A percentile compares a stretch with the other conserved stretches of the same genome.
phyloP scores from a whole-genome alignment of 2,888 invertebrate species.

The Eilema griseolum region DNA sequence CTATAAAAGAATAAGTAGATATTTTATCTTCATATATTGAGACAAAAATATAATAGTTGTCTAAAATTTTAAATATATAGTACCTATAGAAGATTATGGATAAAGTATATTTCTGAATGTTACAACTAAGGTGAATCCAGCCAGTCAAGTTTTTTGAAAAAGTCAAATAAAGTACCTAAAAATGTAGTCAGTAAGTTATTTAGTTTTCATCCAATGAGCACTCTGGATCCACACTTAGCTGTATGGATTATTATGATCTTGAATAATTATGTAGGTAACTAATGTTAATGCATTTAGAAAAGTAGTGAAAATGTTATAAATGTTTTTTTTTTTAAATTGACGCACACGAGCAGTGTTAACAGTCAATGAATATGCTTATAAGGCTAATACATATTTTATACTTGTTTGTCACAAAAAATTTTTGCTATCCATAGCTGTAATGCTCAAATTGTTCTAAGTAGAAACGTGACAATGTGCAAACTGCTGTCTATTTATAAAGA shows the following conservation, averaged over 20 bases:
- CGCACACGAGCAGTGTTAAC: neutral
- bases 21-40: constrained; percentile 30
- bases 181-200: constrained; percentile 2
- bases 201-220: neutral
- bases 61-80: constrained; percentile 3
- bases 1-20: constrained; percentile 28
- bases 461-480: neutral
- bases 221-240: neutral
- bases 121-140: neutral
- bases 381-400: neutral
- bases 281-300: constrained; percentile 13
- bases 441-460: constrained; percentile 13
- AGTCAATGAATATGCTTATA: neutral
- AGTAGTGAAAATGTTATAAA: neutral
- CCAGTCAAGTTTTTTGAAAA: neutral
- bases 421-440: neutral
- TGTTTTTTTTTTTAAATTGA: constrained; percentile 5
- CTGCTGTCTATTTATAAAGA: neutral
- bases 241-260: constrained; percentile 10
- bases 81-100: neutral
- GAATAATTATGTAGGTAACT: constrained; percentile 8
- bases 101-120: constrained; percentile 5
- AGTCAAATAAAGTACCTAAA: neutral
- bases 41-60: constrained; percentile 6
- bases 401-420: neutral